A percentile compares a stretch with the other conserved stretches of the same genome.
Evolutionary conservation across 2,113 vertebrate genomes (phyloP).

Genomic region (Polyodon spathula): DNA sequence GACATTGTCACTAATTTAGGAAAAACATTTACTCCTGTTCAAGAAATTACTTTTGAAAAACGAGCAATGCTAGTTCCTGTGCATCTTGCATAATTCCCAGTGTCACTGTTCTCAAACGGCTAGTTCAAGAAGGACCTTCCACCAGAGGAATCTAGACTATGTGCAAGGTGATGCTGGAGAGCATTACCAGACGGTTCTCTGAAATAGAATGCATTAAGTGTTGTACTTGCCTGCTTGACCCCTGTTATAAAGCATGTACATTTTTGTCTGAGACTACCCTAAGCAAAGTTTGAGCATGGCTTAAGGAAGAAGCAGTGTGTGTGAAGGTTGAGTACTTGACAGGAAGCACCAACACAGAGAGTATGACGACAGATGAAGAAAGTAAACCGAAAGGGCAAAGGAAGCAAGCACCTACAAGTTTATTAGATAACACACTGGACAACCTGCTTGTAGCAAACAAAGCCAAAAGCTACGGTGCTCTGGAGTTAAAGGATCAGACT

Average conservation of each 20-base stretch:
- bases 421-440: too few relatives aligned
- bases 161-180: slow-evolving; percentile 7
- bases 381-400: too few relatives aligned
- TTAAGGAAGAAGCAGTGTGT: slow-evolving; percentile 12
- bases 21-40: slow-evolving; percentile 10
- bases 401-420: too few relatives aligned
- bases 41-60: slow-evolving; percentile 13
- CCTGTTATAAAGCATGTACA: slow-evolving; percentile 10
- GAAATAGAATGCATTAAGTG: slow-evolving; percentile 10
- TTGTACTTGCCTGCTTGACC: slow-evolving; percentile 10
- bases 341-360: too few relatives aligned
- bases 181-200: slow-evolving; percentile 10
- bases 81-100: slow-evolving; percentile 5
- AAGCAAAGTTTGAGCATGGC: slow-evolving; percentile 15
- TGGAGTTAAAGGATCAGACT: slow-evolving; percentile 10
- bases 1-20: slow-evolving; percentile 9
- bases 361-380: too few relatives aligned
- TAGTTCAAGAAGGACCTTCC: slow-evolving; percentile 11
- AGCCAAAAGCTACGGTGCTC: too few relatives aligned
- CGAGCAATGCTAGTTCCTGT: slow-evolving; percentile 8
- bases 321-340: too few relatives aligned
- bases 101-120: slow-evolving; percentile 15
- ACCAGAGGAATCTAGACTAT: slow-evolving; percentile 15
- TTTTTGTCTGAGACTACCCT: slow-evolving; percentile 14
- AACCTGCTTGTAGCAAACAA: too few relatives aligned